Evolutionary conservation across 2,113 vertebrate genomes (phyloP).

Genomic region (Pipa parva): DNA sequence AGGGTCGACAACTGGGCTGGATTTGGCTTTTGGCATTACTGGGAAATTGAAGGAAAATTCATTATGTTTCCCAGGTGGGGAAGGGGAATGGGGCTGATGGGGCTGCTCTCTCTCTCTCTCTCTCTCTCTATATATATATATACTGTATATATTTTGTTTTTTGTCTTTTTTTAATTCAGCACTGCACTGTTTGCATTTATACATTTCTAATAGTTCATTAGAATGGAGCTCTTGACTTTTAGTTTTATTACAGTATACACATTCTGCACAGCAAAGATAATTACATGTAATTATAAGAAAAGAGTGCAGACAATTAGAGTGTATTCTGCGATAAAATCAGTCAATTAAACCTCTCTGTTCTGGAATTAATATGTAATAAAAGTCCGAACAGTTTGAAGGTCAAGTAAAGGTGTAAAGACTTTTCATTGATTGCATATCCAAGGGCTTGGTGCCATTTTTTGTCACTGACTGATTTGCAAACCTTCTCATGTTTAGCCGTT

Average conservation of each 20-base stretch:
- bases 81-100: too few species aligned
- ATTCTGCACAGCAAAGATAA: background rate
- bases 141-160: too few species aligned
- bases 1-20: too few species aligned
- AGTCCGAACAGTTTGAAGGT: background rate
- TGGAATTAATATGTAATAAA: background rate
- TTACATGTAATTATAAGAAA: background rate
- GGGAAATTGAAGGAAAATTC: too few species aligned
- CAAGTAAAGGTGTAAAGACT: background rate
- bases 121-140: too few species aligned
- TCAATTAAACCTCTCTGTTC: background rate
- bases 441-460: background rate
- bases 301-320: background rate
- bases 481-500: background rate
- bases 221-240: too few species aligned
- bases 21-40: too few species aligned
- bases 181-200: too few species aligned
- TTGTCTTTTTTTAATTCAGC: too few species aligned
- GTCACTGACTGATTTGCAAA: slow-evolving; percentile 9
- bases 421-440: background rate
- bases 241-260: background rate
- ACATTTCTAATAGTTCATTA: too few species aligned
- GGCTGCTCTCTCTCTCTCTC: too few species aligned
- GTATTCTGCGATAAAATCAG: background rate
- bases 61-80: too few species aligned